phyloP scores from a whole-genome alignment of 2,888 invertebrate genomes.

The Sesia apiformis region DNA sequence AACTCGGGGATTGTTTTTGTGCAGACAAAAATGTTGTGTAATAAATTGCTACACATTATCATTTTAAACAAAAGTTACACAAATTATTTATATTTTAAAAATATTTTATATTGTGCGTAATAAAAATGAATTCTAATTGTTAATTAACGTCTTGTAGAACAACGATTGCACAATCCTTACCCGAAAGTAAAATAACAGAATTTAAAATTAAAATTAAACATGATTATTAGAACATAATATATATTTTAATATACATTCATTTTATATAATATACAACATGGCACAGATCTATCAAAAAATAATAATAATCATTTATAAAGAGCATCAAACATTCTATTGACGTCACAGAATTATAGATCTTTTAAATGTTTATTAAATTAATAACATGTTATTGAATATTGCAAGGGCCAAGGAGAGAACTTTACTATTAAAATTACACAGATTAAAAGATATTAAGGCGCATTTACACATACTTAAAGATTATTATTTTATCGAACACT shows the following conservation, averaged over 20 bases:
- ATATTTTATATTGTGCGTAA: neutral
- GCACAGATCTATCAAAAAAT: neutral
- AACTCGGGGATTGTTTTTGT: neutral
- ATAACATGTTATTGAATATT: neutral
- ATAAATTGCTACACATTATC: neutral
- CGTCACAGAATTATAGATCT: neutral
- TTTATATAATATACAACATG: neutral
- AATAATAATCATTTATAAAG: neutral
- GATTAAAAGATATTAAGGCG: conserved; percentile 41
- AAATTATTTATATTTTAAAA: neutral
- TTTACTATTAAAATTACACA: conserved; percentile 10
- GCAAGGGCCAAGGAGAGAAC: neutral
- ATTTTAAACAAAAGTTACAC: neutral
- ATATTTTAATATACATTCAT: neutral
- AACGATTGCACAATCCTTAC: neutral
- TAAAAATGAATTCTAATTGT: neutral
- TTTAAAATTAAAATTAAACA: neutral
- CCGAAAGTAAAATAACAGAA: no score
- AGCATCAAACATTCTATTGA: neutral
- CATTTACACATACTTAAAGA: conserved; percentile 33
- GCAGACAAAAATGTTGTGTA: neutral
- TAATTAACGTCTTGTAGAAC: neutral
- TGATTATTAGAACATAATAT: neutral
- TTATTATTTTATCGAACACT: conserved; percentile 37
- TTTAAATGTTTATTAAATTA: no score